These are phyloP conservation scores for Manduca sexta DNA, from an alignment of 1,140 invertebrate species.

Conservation along the genomic window DNA sequence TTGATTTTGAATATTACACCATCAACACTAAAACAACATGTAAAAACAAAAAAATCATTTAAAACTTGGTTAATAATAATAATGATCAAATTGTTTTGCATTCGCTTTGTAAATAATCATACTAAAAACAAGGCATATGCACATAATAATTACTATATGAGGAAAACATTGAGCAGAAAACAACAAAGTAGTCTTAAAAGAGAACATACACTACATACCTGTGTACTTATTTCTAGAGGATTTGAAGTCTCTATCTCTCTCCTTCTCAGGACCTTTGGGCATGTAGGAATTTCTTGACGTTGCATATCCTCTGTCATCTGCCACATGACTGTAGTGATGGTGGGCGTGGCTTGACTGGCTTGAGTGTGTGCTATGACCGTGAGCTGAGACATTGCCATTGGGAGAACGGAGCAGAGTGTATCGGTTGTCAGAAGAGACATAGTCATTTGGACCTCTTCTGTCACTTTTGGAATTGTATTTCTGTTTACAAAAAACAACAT, in stretches of 20 bases:
- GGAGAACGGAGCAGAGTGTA: conserved; percentile 62
- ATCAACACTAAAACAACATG: too few relatives aligned
- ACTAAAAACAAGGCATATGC: too few relatives aligned
- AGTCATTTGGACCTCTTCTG: conserved; percentile 67
- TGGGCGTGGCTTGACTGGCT: conserved; percentile 78
- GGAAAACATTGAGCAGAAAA: too few relatives aligned
- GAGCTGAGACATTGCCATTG: conserved; percentile 61
- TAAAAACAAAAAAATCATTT: too few relatives aligned
- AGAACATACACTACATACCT: conserved; percentile 29
- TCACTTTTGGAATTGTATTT: conserved; percentile 64
- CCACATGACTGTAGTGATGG: conserved; percentile 79
- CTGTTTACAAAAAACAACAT: conserved; percentile 32
- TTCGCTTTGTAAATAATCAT: too few relatives aligned
- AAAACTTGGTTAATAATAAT: too few relatives aligned
- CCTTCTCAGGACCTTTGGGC: conserved; percentile 87
- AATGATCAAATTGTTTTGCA: too few relatives aligned
- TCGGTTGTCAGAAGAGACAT: conserved; percentile 65
- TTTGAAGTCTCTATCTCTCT: conserved; percentile 94
- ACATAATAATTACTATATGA: too few relatives aligned
- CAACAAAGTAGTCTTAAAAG: too few relatives aligned
- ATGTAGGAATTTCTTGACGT: conserved; percentile 83
- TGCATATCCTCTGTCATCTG: conserved; percentile 74
- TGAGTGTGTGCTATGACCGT: conserved; percentile 78
- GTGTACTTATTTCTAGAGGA: conserved; percentile 85
- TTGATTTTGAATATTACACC: too few relatives aligned